Evolutionary conservation across 2,797 vertebrate genomes (phyloP), one percentile per base, ranked within the genome.

Genomic region (Pyrocephalus nanus): DNA sequence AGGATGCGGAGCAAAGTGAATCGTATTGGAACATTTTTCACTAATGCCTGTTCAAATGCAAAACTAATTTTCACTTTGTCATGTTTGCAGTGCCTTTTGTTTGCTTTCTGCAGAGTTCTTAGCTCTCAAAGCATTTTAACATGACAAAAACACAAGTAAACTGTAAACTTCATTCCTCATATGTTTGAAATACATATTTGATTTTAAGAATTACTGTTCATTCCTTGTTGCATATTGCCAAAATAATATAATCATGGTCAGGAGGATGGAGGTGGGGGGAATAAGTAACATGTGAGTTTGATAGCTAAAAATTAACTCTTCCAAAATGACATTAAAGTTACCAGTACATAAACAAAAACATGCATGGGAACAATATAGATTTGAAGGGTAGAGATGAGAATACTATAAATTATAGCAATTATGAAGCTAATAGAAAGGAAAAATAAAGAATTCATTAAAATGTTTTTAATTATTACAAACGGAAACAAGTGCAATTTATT

Each of bases 211-310:
- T 54, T 54, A 65, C 13, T 72, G 9, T 76, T 85, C 12, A 51
- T 71, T 81, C 18, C 10, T 30, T 80, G 7, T 40, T 57, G 14
- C 13, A 71, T 60, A 67, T 47, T 69, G 19, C 14, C 69, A 74
- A 75, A 89, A 53, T 79, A 60, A 69, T 38, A 19, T 36, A 90
- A 81, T 54, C 9, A 36, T 13, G 47, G 3, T 27, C 15, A 6
- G 9, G 10, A 11, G 1, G 20, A 7, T 17, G 9, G 15, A 5
- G 2, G 4, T 13, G 15, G 7, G 6, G 4, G 15, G 10, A 70
- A 25, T 14, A 40, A 71, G 15, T 66, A 22, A 19, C 8, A 50
- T 22, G 8, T 71, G 32, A 74, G 43, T 76, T 85, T 6, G 18
- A 51, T 43, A 43, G 4, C 6, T 70, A 60, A 76, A 64, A 74